phyloP scores from a whole-genome alignment of 2,888 invertebrate genomes.

The Onthophagus sagittarius region DNA sequence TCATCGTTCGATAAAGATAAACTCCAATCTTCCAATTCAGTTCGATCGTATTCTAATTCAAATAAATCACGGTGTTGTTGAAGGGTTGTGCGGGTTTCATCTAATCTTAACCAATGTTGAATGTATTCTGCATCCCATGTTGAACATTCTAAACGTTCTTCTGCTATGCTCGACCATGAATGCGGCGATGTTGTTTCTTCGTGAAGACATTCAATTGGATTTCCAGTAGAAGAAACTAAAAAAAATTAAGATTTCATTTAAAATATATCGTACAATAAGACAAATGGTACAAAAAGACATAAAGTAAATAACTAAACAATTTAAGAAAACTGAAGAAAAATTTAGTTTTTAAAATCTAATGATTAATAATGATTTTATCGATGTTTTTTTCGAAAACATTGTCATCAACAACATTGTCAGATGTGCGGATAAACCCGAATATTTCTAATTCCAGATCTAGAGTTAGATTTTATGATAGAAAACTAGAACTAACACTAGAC shows the following conservation, averaged over 20 bases:
- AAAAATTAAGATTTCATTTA: neutral
- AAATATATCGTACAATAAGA: too few relatives aligned
- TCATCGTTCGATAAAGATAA: slow-evolving; percentile 69
- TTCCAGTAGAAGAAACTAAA: slow-evolving; percentile 33
- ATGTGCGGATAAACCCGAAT: too few relatives aligned
- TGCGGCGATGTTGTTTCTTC: slow-evolving; percentile 44
- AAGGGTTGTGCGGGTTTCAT: slow-evolving; percentile 65
- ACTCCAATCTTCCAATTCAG: slow-evolving; percentile 78
- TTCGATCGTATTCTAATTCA: slow-evolving; percentile 70
- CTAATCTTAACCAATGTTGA: slow-evolving; percentile 71
- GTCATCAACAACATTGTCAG: too few relatives aligned
- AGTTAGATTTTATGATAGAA: too few relatives aligned
- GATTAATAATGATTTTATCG: too few relatives aligned
- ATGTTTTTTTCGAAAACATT: too few relatives aligned
- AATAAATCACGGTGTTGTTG: slow-evolving; percentile 67
- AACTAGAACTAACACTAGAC: too few relatives aligned
- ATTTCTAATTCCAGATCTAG: too few relatives aligned
- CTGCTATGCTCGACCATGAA: slow-evolving; percentile 59
- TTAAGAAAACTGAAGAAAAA: too few relatives aligned
- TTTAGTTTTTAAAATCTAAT: too few relatives aligned
- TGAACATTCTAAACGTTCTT: slow-evolving; percentile 57
- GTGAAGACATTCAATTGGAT: slow-evolving; percentile 36
- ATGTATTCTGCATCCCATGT: slow-evolving; percentile 71
- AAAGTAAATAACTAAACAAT: too few relatives aligned
- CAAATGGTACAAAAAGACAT: too few relatives aligned